A percentile compares a stretch with the other conserved stretches of the same genome.
Conservation (phyloP, 2,113 vertebrate species). For the Cathartes aura region DNA sequence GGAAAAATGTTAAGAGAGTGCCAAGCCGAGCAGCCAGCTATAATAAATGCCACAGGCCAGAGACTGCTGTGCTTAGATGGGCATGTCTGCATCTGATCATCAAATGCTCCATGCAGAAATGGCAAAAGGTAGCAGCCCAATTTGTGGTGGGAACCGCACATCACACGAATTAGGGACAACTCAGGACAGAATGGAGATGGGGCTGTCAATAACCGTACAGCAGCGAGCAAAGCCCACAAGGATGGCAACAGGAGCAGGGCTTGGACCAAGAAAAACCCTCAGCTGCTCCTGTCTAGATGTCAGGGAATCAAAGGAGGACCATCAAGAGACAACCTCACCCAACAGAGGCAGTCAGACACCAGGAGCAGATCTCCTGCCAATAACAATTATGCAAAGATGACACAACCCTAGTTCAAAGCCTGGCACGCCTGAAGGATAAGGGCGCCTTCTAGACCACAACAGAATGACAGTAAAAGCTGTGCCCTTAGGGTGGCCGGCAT, state of each 20-base stretch:
- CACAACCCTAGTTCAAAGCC: neutral
- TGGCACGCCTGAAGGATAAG: neutral
- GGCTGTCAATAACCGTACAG: neutral
- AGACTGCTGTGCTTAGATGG: neutral
- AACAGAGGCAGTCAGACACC: neutral
- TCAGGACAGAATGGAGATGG: neutral
- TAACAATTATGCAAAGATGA: rapidly evolving
- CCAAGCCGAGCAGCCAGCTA: neutral
- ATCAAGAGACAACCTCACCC: neutral
- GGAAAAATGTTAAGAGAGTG: neutral
- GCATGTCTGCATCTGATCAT: neutral
- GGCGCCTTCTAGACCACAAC: neutral
- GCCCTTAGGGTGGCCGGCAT: neutral
- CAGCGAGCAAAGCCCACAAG: neutral
- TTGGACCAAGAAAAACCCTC: neutral
- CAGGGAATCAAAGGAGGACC: neutral
- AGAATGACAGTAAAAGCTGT: neutral
- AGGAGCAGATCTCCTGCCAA: neutral
- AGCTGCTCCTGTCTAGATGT: neutral
- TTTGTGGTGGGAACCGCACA: neutral
- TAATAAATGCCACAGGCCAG: neutral
- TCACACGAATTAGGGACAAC: neutral
- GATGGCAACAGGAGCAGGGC: neutral
- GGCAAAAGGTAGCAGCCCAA: neutral
- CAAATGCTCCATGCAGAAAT: neutral